These are phyloP conservation scores for Karalla daura DNA, from an alignment of 2,797 vertebrate genomes.

Conservation along the genomic window DNA sequence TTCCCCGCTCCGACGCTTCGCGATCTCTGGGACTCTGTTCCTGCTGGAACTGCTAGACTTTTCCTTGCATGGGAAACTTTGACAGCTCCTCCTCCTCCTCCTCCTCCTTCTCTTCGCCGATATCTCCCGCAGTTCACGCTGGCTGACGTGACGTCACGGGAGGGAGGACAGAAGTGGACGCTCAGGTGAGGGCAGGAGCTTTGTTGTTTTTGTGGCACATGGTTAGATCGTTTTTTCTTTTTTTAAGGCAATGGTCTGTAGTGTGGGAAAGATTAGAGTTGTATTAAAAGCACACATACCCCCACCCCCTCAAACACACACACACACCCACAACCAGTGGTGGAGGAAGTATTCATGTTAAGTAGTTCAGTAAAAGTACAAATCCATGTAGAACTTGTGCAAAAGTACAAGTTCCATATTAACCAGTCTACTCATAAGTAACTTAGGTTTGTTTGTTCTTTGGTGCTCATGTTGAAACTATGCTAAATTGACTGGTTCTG, in stretches of 20 bases:
- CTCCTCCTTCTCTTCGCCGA: conserved; percentile 79
- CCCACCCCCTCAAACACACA: no score
- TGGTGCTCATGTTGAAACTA: no score
- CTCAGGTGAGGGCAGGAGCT: conserved; percentile 53
- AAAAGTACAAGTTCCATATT: no score
- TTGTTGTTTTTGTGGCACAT: neutral
- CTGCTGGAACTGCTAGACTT: conserved; percentile 9
- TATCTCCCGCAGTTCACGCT: conserved; percentile 49
- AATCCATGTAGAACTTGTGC: no score
- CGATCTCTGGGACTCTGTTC: neutral
- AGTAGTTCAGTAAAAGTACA: no score
- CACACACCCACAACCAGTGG: no score
- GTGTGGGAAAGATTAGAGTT: no score
- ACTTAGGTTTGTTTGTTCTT: no score
- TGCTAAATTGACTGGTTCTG: no score
- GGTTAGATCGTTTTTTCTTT: neutral
- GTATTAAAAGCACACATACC: neutral
- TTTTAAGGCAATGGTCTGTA: neutral
- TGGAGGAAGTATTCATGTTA: no score
- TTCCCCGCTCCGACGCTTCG: conserved; percentile 27
- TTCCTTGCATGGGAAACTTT: conserved; percentile 69
- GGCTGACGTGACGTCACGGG: conserved; percentile 76
- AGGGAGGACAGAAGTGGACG: conserved; percentile 61
- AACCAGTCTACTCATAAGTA: no score
- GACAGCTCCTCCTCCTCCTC: conserved; percentile 86